Evolutionary conservation across 2,113 vertebrate genomes (phyloP).

Genomic region (Toxotes chatareus): DNA sequence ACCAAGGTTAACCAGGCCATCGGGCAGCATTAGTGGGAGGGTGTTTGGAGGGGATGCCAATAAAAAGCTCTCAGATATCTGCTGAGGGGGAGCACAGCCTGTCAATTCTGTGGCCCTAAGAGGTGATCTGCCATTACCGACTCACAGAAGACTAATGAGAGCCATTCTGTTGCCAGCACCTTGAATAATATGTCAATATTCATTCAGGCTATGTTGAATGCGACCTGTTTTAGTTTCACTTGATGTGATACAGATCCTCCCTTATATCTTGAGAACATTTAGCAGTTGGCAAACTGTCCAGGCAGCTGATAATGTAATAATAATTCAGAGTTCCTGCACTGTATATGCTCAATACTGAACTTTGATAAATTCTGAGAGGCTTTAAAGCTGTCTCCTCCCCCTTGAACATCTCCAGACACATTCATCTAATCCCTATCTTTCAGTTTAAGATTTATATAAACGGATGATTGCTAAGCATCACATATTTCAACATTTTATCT

Average conservation of each 20-base stretch:
- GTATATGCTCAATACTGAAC: slow-evolving; percentile 37
- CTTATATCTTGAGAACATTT: slow-evolving; percentile 39
- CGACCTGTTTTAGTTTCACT: slow-evolving; percentile 73
- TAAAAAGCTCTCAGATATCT: slow-evolving; percentile 83
- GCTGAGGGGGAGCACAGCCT: slow-evolving; percentile 81
- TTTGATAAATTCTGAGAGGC: slow-evolving; percentile 56
- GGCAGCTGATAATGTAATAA: slow-evolving; percentile 46
- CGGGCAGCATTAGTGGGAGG: slow-evolving; percentile 77
- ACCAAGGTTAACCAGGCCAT: slow-evolving; percentile 82
- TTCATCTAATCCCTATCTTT: slow-evolving; percentile 79
- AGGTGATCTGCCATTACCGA: slow-evolving; percentile 84
- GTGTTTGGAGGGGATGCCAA: slow-evolving; percentile 80
- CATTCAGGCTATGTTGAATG: slow-evolving; percentile 70
- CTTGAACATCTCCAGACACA: slow-evolving; percentile 71
- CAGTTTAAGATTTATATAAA: slow-evolving; percentile 81
- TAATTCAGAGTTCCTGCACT: slow-evolving; percentile 55
- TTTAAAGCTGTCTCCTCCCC: slow-evolving; percentile 64
- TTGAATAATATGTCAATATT: slow-evolving; percentile 85
- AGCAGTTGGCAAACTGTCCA: slow-evolving; percentile 41
- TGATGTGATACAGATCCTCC: slow-evolving; percentile 47
- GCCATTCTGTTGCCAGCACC: slow-evolving; percentile 84
- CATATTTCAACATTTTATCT: slow-evolving; percentile 85
- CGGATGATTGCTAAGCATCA: slow-evolving; percentile 79
- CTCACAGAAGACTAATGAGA: slow-evolving; percentile 86
- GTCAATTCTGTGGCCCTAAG: slow-evolving; percentile 85